Conservation (phyloP, 2,888 invertebrate genomes). For the Syrista parreyssii region DNA sequence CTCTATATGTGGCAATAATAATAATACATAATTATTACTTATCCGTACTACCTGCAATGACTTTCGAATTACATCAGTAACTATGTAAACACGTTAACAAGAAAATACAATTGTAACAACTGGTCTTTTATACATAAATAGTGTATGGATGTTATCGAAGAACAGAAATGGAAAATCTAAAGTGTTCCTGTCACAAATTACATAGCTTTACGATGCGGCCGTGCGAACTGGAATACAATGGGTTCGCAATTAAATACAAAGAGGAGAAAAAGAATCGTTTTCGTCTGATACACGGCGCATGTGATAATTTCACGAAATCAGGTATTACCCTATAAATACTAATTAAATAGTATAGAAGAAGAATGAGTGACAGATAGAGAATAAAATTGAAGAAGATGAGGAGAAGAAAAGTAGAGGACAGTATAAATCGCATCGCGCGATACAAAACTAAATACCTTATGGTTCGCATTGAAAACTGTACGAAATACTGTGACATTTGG, state of each 20-base stretch:
- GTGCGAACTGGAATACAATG: no score
- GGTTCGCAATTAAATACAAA: no score
- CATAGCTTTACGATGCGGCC: no score
- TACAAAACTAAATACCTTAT: background rate
- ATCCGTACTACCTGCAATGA: slow-evolving; percentile 13
- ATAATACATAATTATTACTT: background rate
- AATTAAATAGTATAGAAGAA: no score
- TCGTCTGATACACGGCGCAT: no score
- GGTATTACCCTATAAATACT: no score
- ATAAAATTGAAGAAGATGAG: background rate
- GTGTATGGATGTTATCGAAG: slow-evolving; percentile 17
- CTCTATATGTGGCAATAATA: slow-evolving; percentile 12
- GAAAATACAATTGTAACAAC: slow-evolving; percentile 34
- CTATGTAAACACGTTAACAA: slow-evolving; percentile 28
- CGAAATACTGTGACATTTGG: slow-evolving; percentile 45
- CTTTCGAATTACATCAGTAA: slow-evolving; percentile 22
- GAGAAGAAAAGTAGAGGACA: background rate
- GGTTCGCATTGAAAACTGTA: background rate
- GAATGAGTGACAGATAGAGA: no score
- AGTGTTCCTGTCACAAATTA: no score
- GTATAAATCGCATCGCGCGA: background rate
- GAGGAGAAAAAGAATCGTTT: no score
- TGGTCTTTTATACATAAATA: slow-evolving; percentile 30
- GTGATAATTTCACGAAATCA: no score
- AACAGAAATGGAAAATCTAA: no score